Evolutionary conservation across 2,888 invertebrate species (phyloP).

Genomic region (Antitype chi): DNA sequence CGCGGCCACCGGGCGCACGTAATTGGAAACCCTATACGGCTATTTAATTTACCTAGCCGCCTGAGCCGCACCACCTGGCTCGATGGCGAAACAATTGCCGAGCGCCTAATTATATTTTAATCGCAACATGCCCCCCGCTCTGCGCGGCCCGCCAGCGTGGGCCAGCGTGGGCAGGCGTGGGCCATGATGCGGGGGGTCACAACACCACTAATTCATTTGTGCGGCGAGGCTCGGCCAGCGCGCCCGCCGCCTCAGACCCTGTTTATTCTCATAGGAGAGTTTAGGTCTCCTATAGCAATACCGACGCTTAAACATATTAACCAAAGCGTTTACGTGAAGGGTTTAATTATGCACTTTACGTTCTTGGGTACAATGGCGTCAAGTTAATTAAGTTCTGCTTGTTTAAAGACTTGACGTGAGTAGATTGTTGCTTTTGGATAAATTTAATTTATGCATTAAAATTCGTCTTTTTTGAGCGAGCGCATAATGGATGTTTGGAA

Average conservation of each 20-base stretch:
- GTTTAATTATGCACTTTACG: conserved; percentile 88
- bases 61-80: conserved; percentile 86
- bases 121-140: conserved; percentile 83
- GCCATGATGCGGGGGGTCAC: conserved; percentile 69
- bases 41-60: conserved; percentile 88
- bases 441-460: conserved; percentile 83
- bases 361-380: conserved; percentile 85
- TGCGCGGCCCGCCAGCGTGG: conserved; percentile 65
- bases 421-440: conserved; percentile 80
- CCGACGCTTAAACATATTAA: conserved; percentile 89
- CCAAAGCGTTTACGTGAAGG: conserved; percentile 88
- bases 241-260: conserved; percentile 76
- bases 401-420: conserved; percentile 83
- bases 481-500: conserved; percentile 66
- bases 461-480: conserved; percentile 81
- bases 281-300: conserved; percentile 89
- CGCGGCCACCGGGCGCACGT: conserved; percentile 80
- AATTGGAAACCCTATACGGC: conserved; percentile 88
- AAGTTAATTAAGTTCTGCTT: conserved; percentile 88
- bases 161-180: conserved; percentile 53
- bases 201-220: conserved; percentile 88
- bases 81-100: conserved; percentile 90
- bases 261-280: conserved; percentile 90
- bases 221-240: conserved; percentile 81
- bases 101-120: conserved; percentile 90